Evolutionary conservation across 1,140 invertebrate genomes (phyloP).

Genomic region (Micrasema longulum): DNA sequence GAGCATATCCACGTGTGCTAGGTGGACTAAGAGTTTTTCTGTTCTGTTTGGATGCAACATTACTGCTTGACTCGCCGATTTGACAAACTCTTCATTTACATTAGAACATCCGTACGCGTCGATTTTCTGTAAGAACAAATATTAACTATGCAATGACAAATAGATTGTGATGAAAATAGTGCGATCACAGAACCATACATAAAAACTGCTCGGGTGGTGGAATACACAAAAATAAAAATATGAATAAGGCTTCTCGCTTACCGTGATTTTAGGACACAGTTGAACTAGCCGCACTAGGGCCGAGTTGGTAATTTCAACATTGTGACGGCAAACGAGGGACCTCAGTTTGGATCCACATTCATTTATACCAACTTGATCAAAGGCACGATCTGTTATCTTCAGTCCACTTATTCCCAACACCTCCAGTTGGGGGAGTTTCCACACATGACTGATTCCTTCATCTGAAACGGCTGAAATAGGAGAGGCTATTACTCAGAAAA

Average conservation of each 20-base stretch:
- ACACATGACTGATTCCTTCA: conserved; percentile 37
- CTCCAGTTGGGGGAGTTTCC: conserved; percentile 43
- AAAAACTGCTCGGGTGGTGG: no score
- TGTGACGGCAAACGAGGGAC: conserved; percentile 40
- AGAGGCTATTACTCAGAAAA: no score
- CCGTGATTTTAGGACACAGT: conserved; percentile 41
- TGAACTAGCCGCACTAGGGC: conserved; percentile 32
- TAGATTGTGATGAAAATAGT: neutral
- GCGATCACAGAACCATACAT: no score
- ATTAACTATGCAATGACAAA: neutral
- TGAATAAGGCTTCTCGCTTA: conserved; percentile 11
- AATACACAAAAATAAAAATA: neutral
- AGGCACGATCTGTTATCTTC: conserved; percentile 30
- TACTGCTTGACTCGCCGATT: conserved; percentile 18
- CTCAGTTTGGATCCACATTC: conserved; percentile 32
- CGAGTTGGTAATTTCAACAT: conserved; percentile 30
- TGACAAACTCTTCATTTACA: conserved; percentile 32
- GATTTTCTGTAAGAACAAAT: conserved; percentile 24
- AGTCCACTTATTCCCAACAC: conserved; percentile 41
- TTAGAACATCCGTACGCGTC: conserved; percentile 29
- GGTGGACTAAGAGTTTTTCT: conserved; percentile 17
- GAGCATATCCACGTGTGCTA: conserved; percentile 27
- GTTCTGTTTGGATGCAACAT: conserved; percentile 32
- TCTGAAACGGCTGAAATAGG: conserved; percentile 43
- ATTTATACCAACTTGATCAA: conserved; percentile 35